Conservation (phyloP, 2,797 vertebrate genomes). For the Limnodromus scolopaceus region DNA sequence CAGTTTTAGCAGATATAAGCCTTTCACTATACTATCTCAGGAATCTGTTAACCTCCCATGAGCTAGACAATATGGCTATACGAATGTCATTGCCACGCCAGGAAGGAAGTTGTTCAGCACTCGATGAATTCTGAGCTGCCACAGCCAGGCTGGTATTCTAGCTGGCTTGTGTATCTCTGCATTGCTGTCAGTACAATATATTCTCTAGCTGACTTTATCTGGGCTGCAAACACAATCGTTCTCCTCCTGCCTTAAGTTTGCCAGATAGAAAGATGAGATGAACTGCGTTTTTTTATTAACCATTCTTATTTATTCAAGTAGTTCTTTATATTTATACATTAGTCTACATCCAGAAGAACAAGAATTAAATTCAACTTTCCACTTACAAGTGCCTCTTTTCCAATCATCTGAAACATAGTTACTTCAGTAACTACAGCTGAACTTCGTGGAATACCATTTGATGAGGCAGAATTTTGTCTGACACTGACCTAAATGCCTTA, state of each 20-base stretch:
- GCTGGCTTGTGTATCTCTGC: neutral
- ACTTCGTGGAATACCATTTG: neutral
- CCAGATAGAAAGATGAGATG: neutral
- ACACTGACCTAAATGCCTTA: neutral
- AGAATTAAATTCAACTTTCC: neutral
- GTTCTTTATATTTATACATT: neutral
- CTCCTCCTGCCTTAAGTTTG: neutral
- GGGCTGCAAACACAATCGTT: neutral
- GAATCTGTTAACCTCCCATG: neutral
- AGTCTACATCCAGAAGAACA: neutral
- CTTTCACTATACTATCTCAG: neutral
- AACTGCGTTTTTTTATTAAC: neutral
- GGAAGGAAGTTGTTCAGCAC: neutral
- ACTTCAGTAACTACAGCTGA: neutral
- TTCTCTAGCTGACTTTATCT: neutral
- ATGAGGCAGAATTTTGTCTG: neutral
- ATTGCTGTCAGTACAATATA: neutral
- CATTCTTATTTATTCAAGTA: neutral
- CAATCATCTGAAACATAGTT: neutral
- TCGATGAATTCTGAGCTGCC: neutral
- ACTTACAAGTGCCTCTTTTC: neutral
- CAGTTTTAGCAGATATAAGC: neutral
- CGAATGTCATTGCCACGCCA: neutral
- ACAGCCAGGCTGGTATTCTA: neutral
- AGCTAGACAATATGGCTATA: neutral